Base-by-base conservation (phyloP, 23 tunicate genomes). In the Ciona savignyi region DNA sequence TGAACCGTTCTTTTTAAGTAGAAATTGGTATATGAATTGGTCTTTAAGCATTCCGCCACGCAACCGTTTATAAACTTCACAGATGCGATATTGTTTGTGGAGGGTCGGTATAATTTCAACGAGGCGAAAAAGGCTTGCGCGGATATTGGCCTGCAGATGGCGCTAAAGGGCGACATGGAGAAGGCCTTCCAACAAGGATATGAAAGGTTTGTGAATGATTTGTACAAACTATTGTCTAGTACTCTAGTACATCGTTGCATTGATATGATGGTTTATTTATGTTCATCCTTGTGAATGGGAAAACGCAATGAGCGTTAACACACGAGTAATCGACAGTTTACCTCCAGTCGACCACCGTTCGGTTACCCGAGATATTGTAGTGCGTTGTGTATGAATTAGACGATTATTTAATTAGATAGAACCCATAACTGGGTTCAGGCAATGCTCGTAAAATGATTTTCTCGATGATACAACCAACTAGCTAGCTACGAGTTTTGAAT, bases 101-200 rank as follows among this genome's bases (percentile, higher is more conserved):
- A 9, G 9, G 56, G 56, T 42, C 56, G 56, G 9, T 42, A 42
- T 42, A 42, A 42, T 42, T 42, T 42, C 15, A 42, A 42, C 56
- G 70, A 78, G 73, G 91, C 91, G 9, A 21, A n/a, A 42, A 66
- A 33, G 2, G 84, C 68, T 23, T 85, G 91, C 69, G 70, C 63
- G 51, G 30, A 62, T 2, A 51, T 80, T n/a, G 80, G 83, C 27
- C 42, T 34, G 19, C 23, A 51, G 48, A 71, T 78, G 1, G 91
- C 91, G 3, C 32, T 67, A 23, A 78, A 78, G 60, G 75, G 60
- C 20, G 91, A 85, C 51, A 49, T 85, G 67, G 28, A 78, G 0
- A 35, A 72, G 51, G 91, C 91, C 2, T 85, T 67, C 67, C 64
- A 85, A 67, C 75, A 29, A 25, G 91, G 91, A 27, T 85, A 77